Evolutionary conservation across 1,140 invertebrate genomes (phyloP).

Genomic region (Chymomyza costata): DNA sequence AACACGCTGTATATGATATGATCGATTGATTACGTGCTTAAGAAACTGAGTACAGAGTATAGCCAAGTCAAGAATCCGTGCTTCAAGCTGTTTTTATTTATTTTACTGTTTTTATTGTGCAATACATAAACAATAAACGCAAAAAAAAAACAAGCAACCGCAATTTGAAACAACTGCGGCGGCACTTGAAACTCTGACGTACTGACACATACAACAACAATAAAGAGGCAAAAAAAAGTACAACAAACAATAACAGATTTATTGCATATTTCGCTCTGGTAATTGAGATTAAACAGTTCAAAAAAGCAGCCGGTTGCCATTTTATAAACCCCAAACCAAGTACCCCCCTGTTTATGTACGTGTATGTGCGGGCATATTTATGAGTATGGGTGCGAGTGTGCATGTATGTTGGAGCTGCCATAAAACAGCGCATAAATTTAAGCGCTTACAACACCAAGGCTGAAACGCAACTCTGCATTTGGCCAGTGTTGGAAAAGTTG

Average conservation of each 20-base stretch:
- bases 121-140: slow-evolving; percentile 60
- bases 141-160: slow-evolving; percentile 38
- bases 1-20: too few species aligned
- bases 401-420: slow-evolving; percentile 15
- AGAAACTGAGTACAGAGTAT: too few species aligned
- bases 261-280: slow-evolving; percentile 67
- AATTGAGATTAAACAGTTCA: slow-evolving; percentile 70
- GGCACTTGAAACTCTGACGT: slow-evolving; percentile 53
- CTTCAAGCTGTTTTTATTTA: too few species aligned
- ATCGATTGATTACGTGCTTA: too few species aligned
- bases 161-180: slow-evolving; percentile 64
- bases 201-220: slow-evolving; percentile 41
- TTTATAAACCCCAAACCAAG: slow-evolving; percentile 37
- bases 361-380: too few species aligned
- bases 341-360: neutral
- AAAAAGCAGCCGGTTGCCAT: slow-evolving; percentile 62
- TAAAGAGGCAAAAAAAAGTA: slow-evolving; percentile 17
- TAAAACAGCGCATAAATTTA: slow-evolving; percentile 62
- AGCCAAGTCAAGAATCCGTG: too few species aligned
- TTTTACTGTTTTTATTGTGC: slow-evolving; percentile 68
- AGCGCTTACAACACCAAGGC: slow-evolving; percentile 33
- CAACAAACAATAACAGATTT: slow-evolving; percentile 69
- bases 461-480: slow-evolving; percentile 10
- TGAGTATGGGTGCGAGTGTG: too few species aligned
- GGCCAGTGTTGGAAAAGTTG: slow-evolving; percentile 4